phyloP scores from a whole-genome alignment of 2,888 invertebrate species.

The Petrolisthes manimaculis region DNA sequence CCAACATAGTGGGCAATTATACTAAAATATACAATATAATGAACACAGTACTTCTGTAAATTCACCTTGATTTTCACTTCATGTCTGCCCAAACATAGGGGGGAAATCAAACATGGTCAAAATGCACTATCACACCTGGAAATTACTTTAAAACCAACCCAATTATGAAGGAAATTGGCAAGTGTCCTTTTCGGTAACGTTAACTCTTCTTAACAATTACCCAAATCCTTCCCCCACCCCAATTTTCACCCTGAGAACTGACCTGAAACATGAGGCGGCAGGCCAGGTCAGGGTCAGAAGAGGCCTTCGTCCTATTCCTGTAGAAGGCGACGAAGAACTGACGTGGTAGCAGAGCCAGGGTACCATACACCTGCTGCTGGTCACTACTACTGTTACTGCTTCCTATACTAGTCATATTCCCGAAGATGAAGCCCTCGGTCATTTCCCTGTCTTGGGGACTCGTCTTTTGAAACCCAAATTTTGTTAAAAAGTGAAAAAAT shows the following conservation, averaged over 20 bases:
- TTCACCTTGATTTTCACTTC: too few relatives aligned
- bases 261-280: constrained; percentile 87
- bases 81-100: too few relatives aligned
- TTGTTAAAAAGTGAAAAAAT: constrained; percentile 91
- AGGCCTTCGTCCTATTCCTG: constrained; percentile 78
- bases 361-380: constrained; percentile 73
- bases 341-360: constrained; percentile 91
- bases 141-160: too few relatives aligned
- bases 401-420: constrained; percentile 83
- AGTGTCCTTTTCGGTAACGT: too few relatives aligned
- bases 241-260: neutral
- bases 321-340: constrained; percentile 91
- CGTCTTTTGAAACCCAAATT: constrained; percentile 97
- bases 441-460: constrained; percentile 86
- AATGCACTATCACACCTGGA: too few relatives aligned
- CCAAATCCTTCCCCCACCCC: too few relatives aligned
- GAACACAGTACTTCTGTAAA: too few relatives aligned
- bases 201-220: too few relatives aligned
- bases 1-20: too few relatives aligned
- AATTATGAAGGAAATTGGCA: too few relatives aligned
- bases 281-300: constrained; percentile 77
- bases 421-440: constrained; percentile 95
- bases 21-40: too few relatives aligned
- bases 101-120: too few relatives aligned
- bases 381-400: constrained; percentile 70